phyloP scores from a whole-genome alignment of 2,113 vertebrate species.

The Syngnathus typhle region DNA sequence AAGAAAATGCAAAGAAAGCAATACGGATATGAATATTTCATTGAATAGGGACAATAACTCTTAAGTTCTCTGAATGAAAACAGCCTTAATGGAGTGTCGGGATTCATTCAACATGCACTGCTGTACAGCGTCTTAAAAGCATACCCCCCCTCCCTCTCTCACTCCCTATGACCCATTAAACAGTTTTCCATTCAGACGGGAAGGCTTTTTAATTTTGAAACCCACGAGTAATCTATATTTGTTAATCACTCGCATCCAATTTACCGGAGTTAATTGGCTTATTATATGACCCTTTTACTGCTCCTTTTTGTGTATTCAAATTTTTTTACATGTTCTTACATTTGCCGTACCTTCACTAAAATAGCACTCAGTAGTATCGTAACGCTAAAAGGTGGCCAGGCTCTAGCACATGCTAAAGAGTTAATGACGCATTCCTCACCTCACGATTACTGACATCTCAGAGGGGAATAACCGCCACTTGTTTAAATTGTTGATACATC shows the following conservation, averaged over 20 bases:
- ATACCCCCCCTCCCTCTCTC: too few relatives aligned
- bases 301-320: background rate
- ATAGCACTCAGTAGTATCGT: background rate
- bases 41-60: constrained; percentile 19
- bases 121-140: constrained; percentile 16
- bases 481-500: constrained; percentile 11
- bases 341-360: background rate
- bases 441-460: constrained; percentile 11
- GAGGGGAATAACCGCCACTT: background rate
- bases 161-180: background rate
- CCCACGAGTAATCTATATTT: background rate
- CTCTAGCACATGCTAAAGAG: constrained; percentile 16
- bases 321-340: background rate
- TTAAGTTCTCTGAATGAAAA: constrained; percentile 30
- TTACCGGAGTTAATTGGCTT: background rate
- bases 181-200: background rate
- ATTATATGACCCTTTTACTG: background rate
- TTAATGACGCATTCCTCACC: constrained; percentile 32
- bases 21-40: constrained; percentile 1
- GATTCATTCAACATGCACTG: constrained; percentile 13
- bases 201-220: background rate
- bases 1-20: constrained; percentile 8
- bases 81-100: constrained; percentile 3
- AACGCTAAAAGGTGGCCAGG: constrained; percentile 8
- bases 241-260: background rate